Conservation (phyloP, 2,113 vertebrate species). For the Poicephalus meyeri region DNA sequence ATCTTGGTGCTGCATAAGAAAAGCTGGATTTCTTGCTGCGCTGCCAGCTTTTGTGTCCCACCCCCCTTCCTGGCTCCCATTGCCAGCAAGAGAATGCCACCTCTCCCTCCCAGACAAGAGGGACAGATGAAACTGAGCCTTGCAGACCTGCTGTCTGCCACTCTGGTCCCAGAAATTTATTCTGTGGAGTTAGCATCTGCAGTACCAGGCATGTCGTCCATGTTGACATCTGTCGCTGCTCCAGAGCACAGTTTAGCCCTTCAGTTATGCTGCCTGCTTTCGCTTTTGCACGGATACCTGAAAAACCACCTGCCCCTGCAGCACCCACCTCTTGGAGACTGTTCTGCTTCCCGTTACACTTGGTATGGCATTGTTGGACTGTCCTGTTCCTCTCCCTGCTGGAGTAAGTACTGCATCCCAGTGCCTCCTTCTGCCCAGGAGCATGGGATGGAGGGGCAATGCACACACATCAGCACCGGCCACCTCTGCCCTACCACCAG, state of each 20-base stretch:
- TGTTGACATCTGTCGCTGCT: not conserved
- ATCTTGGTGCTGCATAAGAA: not conserved
- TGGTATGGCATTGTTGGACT: not conserved
- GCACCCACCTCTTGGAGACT: not conserved
- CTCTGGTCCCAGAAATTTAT: not conserved
- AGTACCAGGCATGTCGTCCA: not conserved
- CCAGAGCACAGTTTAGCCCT: not conserved
- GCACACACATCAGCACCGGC: accelerated
- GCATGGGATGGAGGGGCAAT: accelerated
- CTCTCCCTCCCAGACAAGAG: not conserved
- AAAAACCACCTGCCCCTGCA: not conserved
- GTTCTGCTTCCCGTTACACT: not conserved
- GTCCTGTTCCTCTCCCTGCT: not conserved
- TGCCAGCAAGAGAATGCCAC: not conserved
- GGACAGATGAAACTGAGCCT: not conserved
- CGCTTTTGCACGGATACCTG: not conserved
- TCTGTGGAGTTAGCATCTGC: not conserved
- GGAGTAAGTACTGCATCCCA: not conserved
- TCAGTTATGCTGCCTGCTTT: not conserved
- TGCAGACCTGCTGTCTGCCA: not conserved
- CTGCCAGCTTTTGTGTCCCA: not conserved
- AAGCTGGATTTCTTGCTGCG: not conserved
- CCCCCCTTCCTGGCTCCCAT: not conserved
- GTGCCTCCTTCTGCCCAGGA: accelerated
- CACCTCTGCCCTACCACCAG: not conserved